Conservation (phyloP, 2,888 invertebrate species). For the Isotomurus palustris region DNA sequence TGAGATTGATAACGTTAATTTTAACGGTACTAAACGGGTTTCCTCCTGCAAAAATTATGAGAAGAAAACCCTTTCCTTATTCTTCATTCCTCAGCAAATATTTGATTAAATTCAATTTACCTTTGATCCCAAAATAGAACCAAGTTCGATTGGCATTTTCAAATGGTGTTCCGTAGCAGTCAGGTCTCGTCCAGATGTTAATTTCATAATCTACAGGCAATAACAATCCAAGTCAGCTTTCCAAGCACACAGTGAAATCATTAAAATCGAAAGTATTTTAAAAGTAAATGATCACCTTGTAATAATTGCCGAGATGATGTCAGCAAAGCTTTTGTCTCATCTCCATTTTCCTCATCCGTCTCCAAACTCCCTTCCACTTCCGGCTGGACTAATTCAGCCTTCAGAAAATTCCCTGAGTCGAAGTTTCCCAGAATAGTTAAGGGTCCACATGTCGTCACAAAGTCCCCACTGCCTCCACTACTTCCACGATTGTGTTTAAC, state of each 20-base stretch:
- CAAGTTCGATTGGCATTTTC: constrained; percentile 87
- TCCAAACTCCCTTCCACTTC: no score
- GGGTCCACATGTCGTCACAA: constrained; percentile 67
- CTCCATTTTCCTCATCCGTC: no score
- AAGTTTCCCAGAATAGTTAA: constrained; percentile 81
- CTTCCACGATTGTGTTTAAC: constrained; percentile 2
- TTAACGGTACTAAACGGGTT: constrained; percentile 57
- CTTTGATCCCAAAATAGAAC: constrained; percentile 82
- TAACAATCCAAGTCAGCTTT: no score
- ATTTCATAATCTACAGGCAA: constrained; percentile 73
- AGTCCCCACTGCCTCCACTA: constrained; percentile 23
- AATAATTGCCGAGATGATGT: constrained; percentile 8
- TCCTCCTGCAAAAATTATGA: constrained; percentile 30
- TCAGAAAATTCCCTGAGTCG: constrained; percentile 83
- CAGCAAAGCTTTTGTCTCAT: no score
- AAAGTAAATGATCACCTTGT: background rate
- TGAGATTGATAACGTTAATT: constrained; percentile 79
- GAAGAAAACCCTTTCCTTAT: background rate
- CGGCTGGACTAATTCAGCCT: constrained; percentile 63
- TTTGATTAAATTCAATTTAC: constrained; percentile 48
- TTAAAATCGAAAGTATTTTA: no score
- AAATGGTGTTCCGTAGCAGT: constrained; percentile 79
- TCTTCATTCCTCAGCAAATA: background rate
- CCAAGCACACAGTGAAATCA: no score
- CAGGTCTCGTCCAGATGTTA: constrained; percentile 84